A percentile compares a stretch with the other conserved stretches of the same genome.
Conservation (phyloP, 2,113 vertebrate species). For the Hippolais icterina region DNA sequence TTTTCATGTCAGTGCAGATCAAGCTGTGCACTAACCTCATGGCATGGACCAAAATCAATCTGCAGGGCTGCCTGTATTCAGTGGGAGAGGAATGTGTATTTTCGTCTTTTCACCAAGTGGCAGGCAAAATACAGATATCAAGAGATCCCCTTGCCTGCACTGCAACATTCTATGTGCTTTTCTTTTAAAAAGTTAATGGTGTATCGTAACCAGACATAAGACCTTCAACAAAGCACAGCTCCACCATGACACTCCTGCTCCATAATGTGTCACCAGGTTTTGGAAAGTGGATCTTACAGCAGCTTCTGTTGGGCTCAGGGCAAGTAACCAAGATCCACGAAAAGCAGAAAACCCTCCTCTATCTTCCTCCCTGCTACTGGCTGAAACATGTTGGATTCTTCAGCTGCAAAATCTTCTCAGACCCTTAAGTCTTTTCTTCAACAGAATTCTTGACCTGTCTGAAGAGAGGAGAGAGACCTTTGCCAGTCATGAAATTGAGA, state of each 20-base stretch:
- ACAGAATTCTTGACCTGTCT: neutral
- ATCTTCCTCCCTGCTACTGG: rapidly evolving
- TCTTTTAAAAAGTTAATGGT: neutral
- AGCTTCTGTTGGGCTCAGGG: neutral
- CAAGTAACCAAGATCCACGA: neutral
- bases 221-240: neutral
- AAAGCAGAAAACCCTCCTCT: neutral
- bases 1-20: conserved; percentile 60
- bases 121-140: neutral
- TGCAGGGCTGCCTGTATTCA: conserved; percentile 9
- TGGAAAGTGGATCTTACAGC: neutral
- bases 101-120: neutral
- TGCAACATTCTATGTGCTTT: neutral
- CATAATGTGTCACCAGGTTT: neutral
- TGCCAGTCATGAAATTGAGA: neutral
- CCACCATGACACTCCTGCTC: neutral
- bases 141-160: neutral
- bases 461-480: neutral
- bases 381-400: neutral
- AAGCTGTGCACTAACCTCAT: conserved; percentile 59
- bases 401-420: neutral
- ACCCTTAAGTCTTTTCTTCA: neutral
- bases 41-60: conserved; percentile 59
- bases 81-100: neutral
- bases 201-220: neutral